phyloP scores from a whole-genome alignment of 1,140 invertebrate species.

The Macrocentrus cingulum region DNA sequence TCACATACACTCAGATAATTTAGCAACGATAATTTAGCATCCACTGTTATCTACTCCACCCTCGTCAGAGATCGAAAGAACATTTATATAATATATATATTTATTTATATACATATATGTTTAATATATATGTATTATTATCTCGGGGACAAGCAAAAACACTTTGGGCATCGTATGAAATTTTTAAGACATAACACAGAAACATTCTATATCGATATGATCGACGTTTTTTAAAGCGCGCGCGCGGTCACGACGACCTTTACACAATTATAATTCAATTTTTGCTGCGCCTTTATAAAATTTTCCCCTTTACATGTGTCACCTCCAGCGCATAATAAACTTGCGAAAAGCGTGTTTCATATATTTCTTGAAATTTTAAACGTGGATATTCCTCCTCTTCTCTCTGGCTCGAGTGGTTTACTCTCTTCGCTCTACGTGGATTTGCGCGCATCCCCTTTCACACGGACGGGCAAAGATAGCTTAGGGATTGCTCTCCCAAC shows the following conservation, averaged over 20 bases:
- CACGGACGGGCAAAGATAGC: slow-evolving; percentile 7
- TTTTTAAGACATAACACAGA: slow-evolving; percentile 43
- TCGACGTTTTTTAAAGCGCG: slow-evolving; percentile 50
- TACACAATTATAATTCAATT: slow-evolving; percentile 15
- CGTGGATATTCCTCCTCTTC: background rate
- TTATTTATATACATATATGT: no score
- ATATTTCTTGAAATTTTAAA: slow-evolving; percentile 18
- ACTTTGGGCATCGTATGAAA: slow-evolving; percentile 27
- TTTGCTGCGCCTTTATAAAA: slow-evolving; percentile 3
- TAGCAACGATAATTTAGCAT: slow-evolving; percentile 4
- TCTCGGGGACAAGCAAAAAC: slow-evolving; percentile 24
- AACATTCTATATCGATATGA: slow-evolving; percentile 45
- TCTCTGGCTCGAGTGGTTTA: slow-evolving; percentile 7
- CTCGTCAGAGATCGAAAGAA: background rate
- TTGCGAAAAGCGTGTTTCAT: slow-evolving; percentile 9
- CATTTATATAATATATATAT: no score
- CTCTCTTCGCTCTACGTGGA: slow-evolving; percentile 4
- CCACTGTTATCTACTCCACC: background rate
- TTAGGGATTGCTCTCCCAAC: slow-evolving; percentile 56
- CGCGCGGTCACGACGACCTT: slow-evolving; percentile 30
- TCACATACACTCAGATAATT: background rate
- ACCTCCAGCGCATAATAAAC: background rate
- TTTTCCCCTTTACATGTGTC: no score
- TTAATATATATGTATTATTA: slow-evolving; percentile 14
- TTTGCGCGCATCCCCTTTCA: slow-evolving; percentile 4